phyloP scores from a whole-genome alignment of 1,140 invertebrate species.

The Leptinotarsa lineolata region DNA sequence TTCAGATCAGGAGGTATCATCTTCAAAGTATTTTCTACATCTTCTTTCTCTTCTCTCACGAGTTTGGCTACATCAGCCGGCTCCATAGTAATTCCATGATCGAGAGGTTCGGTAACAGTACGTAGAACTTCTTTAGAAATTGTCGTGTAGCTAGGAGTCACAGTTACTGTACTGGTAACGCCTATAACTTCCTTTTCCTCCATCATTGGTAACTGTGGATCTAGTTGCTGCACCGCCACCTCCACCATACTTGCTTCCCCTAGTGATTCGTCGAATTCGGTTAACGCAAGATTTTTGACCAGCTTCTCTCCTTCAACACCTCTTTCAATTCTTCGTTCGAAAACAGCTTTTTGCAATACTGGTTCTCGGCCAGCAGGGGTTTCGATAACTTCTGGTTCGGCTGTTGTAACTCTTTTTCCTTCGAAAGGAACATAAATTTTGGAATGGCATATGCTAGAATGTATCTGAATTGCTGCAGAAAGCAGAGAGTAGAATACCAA shows the following conservation, averaged over 20 bases:
- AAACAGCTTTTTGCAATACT: constrained; percentile 35
- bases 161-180: constrained; percentile 35
- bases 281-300: constrained; percentile 31
- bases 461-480: too few species aligned
- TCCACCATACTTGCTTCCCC: constrained; percentile 15
- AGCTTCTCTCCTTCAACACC: constrained; percentile 25
- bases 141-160: constrained; percentile 33
- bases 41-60: constrained; percentile 45
- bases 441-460: too few species aligned
- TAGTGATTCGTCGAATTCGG: constrained; percentile 28
- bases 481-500: too few species aligned
- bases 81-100: constrained; percentile 10
- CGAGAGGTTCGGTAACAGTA: constrained; percentile 22
- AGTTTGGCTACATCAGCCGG: constrained; percentile 34
- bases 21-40: constrained; percentile 45
- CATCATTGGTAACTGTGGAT: constrained; percentile 11
- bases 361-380: constrained; percentile 28
- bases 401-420: background rate
- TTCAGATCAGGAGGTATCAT: constrained; percentile 41
- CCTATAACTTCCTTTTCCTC: constrained; percentile 31
- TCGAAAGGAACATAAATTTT: background rate
- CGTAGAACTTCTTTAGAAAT: constrained; percentile 31
- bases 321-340: constrained; percentile 30
- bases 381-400: constrained; percentile 1
- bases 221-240: constrained; percentile 35